These are phyloP conservation scores for Ips typographus DNA, from an alignment of 1,140 invertebrate genomes.

Conservation along the genomic window DNA sequence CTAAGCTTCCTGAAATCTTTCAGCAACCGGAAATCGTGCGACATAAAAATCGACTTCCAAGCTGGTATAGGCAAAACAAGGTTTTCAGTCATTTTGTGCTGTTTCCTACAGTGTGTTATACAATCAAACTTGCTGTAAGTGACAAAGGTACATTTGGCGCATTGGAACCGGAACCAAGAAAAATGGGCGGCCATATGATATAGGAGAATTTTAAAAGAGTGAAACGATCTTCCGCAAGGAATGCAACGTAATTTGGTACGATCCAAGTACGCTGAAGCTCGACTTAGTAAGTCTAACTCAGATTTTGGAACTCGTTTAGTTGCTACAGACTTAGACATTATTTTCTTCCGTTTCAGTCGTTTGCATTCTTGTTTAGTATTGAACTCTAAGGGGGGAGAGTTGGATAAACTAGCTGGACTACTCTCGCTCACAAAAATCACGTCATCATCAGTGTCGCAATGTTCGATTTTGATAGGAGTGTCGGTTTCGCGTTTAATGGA, in stretches of 20 bases:
- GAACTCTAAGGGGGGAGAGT: no score
- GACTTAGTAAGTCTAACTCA: constrained; percentile 8
- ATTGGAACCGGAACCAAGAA: constrained; percentile 53
- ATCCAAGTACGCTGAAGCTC: constrained; percentile 36
- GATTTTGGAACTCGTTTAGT: not conserved
- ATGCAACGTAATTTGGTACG: constrained; percentile 47
- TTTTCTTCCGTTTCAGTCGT: no score
- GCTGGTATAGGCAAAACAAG: constrained; percentile 48
- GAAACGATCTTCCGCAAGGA: constrained; percentile 50
- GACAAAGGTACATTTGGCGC: constrained; percentile 52
- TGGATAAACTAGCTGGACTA: not conserved
- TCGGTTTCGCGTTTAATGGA: not conserved
- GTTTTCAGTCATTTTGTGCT: constrained; percentile 47
- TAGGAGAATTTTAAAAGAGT: constrained; percentile 46
- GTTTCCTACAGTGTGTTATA: constrained; percentile 49
- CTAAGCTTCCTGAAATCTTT: constrained; percentile 7
- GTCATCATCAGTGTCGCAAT: constrained; percentile 13
- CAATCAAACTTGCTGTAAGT: constrained; percentile 51
- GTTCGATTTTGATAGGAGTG: no score
- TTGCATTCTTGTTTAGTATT: no score
- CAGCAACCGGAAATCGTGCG: constrained; percentile 38
- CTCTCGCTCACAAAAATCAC: constrained; percentile 27
- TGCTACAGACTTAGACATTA: no score
- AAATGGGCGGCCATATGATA: constrained; percentile 54
- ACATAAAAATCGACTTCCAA: constrained; percentile 43